A percentile compares a stretch with the other conserved stretches of the same genome.
Conservation (phyloP, 1,140 invertebrate species). For the Lithobius niger region DNA sequence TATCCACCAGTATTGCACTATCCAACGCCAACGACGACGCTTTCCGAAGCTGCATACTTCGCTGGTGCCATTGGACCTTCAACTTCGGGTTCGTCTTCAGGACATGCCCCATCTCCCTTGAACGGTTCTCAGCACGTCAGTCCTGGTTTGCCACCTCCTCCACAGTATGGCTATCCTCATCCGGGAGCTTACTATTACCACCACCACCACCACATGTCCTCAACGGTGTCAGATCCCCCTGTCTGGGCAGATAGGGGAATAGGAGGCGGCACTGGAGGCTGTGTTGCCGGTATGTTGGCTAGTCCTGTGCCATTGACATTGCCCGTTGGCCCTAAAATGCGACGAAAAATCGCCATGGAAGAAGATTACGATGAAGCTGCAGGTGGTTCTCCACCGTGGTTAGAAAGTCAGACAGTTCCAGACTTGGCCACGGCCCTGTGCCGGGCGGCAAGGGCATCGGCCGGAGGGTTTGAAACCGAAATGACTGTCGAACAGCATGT, state of each 20-base stretch:
- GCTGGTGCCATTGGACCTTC: too few species aligned
- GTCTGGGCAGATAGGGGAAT: background rate
- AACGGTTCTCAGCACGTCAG: slow-evolving; percentile 24
- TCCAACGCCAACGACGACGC: slow-evolving; percentile 7
- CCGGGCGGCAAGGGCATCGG: too few species aligned
- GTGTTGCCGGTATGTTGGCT: background rate
- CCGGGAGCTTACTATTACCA: slow-evolving; percentile 12
- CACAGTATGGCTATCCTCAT: slow-evolving; percentile 8
- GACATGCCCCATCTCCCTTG: slow-evolving; percentile 23
- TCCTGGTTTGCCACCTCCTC: slow-evolving; percentile 5
- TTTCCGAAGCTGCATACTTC: too few species aligned
- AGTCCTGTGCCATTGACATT: too few species aligned
- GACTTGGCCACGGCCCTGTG: too few species aligned
- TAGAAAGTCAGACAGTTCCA: too few species aligned
- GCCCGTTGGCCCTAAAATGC: too few species aligned
- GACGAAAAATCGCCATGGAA: too few species aligned
- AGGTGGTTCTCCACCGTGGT: too few species aligned
- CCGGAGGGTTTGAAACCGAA: too few species aligned
- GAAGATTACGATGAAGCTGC: too few species aligned
- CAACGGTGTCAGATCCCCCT: background rate
- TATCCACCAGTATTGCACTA: slow-evolving; percentile 21
- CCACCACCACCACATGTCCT: slow-evolving; percentile 10
- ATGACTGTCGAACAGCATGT: too few species aligned
- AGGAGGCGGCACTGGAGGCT: background rate
- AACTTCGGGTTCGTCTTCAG: slow-evolving; percentile 12